phyloP scores from a whole-genome alignment of 2,888 invertebrate species.

The Andrena dorsata region DNA sequence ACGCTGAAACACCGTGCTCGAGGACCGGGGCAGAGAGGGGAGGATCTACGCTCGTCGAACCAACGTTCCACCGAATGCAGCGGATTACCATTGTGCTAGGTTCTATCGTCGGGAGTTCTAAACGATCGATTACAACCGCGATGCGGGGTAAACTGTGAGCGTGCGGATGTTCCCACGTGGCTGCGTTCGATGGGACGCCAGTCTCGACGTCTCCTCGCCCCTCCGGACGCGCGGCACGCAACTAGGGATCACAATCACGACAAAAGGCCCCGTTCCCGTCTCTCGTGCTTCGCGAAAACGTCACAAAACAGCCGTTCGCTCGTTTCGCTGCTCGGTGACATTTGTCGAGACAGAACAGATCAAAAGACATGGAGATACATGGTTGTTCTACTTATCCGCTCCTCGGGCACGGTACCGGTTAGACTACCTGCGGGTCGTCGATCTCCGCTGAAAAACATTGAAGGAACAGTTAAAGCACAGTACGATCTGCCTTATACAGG shows the following conservation, averaged over 20 bases:
- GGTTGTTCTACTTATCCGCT: no score
- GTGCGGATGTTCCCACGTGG: neutral
- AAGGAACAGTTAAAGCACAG: neutral
- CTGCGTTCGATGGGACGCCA: conserved; percentile 20
- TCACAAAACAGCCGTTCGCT: neutral
- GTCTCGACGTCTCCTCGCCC: neutral
- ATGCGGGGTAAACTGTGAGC: no score
- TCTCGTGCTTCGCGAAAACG: neutral
- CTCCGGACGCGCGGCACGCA: neutral
- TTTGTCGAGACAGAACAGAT: neutral
- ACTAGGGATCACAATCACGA: neutral
- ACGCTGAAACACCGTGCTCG: conserved; percentile 63
- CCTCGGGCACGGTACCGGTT: neutral
- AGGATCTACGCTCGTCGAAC: neutral
- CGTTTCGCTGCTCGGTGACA: neutral
- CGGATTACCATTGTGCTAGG: neutral
- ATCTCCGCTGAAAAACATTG: conserved; percentile 29
- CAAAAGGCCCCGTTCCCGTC: neutral
- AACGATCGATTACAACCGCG: neutral
- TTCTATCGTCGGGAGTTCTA: neutral
- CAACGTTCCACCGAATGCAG: conserved; percentile 12
- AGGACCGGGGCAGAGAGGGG: conserved; percentile 27
- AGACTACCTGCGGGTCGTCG: neutral
- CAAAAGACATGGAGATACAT: neutral
- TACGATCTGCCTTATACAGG: neutral